Conservation (phyloP, 2,113 vertebrate genomes). For the Festucalex cinctus region DNA sequence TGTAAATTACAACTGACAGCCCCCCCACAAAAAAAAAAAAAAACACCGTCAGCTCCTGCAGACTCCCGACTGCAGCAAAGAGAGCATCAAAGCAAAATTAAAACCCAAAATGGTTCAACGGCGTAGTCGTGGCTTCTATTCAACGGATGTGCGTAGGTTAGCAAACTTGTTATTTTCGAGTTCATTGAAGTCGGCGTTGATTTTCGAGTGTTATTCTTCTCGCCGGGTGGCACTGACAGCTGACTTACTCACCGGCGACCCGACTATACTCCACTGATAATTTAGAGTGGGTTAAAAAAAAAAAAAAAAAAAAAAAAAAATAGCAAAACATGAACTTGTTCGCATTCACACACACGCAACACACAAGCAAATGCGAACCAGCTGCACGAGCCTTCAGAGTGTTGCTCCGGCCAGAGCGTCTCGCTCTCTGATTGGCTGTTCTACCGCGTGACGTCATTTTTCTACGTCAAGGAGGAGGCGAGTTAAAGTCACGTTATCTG, state of each 20-base stretch:
- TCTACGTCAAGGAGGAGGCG: slow-evolving; percentile 34
- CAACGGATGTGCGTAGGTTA: slow-evolving; percentile 23
- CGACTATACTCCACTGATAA: neutral
- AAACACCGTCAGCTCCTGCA: slow-evolving; percentile 6
- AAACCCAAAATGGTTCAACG: slow-evolving; percentile 28
- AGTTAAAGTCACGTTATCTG: slow-evolving; percentile 63
- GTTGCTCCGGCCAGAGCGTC: slow-evolving; percentile 40
- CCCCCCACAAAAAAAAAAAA: neutral
- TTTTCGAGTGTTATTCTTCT: slow-evolving; percentile 21
- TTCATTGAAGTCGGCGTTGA: slow-evolving; percentile 40
- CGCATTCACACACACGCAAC: slow-evolving; percentile 45
- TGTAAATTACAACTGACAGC: slow-evolving; percentile 16
- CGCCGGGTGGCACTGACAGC: slow-evolving; percentile 2
- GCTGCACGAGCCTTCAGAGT: slow-evolving; percentile 38
- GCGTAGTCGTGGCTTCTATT: slow-evolving; percentile 49
- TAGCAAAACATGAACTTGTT: slow-evolving; percentile 37
- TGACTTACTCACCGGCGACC: slow-evolving; percentile 12
- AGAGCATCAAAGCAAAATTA: slow-evolving; percentile 12
- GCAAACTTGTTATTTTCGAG: slow-evolving; percentile 47
- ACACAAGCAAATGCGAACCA: slow-evolving; percentile 44
- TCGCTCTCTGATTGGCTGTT: slow-evolving; percentile 58
- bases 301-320: too few species aligned
- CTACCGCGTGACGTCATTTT: slow-evolving; percentile 46
- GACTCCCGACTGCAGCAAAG: slow-evolving; percentile 9
- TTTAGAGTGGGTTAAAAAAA: slow-evolving; percentile 19